Conservation (phyloP, 2,113 vertebrate genomes). For the Crotalus viridis region DNA sequence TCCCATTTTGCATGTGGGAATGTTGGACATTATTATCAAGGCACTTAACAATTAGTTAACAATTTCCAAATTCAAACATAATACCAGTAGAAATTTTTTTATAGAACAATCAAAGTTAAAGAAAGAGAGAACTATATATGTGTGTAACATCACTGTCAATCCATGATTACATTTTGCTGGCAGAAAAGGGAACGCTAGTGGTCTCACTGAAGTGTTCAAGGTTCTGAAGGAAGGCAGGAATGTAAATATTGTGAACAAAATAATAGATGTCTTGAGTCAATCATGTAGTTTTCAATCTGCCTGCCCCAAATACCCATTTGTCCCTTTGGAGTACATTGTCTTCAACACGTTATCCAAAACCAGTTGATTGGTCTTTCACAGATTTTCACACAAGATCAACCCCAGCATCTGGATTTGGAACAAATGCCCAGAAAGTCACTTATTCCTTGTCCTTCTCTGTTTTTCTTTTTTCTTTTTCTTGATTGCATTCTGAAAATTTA, state of each 20-base stretch:
- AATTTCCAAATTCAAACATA: background rate
- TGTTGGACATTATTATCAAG: background rate
- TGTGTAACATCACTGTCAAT: background rate
- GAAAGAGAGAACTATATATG: background rate
- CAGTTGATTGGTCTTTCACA: background rate
- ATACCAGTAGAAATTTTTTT: background rate
- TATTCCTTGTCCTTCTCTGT: background rate
- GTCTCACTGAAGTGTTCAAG: no score
- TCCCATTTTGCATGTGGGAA: background rate
- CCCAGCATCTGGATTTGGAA: background rate
- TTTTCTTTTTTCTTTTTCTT: background rate
- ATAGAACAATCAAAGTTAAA: background rate
- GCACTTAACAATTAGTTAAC: background rate
- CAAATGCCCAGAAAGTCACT: background rate
- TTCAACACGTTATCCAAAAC: background rate
- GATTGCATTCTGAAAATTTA: background rate
- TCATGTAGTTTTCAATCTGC: background rate
- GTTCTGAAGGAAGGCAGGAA: background rate
- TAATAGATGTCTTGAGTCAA: background rate
- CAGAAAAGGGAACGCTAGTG: no score
- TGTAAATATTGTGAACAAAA: background rate
- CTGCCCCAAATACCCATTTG: background rate
- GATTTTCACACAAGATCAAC: background rate
- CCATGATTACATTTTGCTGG: no score
- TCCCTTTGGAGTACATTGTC: background rate